Evolutionary conservation across 2,888 invertebrate genomes (phyloP), one percentile per base, ranked within the genome.

Genomic region (Microplitis manilae): DNA sequence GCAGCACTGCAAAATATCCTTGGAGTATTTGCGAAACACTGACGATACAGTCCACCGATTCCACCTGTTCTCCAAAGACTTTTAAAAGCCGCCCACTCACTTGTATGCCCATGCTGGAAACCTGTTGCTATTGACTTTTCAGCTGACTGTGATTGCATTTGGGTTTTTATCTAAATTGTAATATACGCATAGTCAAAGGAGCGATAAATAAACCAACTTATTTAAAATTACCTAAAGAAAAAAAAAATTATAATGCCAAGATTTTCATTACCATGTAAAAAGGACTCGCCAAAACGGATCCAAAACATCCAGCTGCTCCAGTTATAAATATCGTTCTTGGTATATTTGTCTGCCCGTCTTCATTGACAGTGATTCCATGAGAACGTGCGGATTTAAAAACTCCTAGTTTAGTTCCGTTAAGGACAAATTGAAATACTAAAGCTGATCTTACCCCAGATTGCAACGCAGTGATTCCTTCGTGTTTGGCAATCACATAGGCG

Each of bases 371-470:
- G 59, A 92, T 84, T 0, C 90, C 85, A 68, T 92, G 91, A 30
- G 91, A 90, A 73, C 86, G 87, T 0, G 88, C 86, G 17, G 80
- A 83, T 17, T 90, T 82, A 91, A 92, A 86, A 91, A 92, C 4
- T 93, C 95, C 77, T 92, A 92, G 76, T 94, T 94, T 84, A 93
- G 93, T 92, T 15, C 96, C 96, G 89, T 98, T 98, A 87, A 98
- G 93, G 79, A 94, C 94, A 85, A 97, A 94, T 90, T 98, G 98
- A 90, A 97, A 96, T 81, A 94, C 94, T 9, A 98, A 90, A 71
- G 97, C 97, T 0, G 98, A 96, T 0, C 93, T 93, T 1, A 98
- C 91, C 0, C 98, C 98, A 82, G 94, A 94, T 85, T 96, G 96
- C 69, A 96, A 89, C 0, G 96, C 96, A 1, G 92, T 79, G 0